These are phyloP conservation scores for Sturnus vulgaris DNA, from an alignment of 2,113 vertebrate species.

Conservation along the genomic window DNA sequence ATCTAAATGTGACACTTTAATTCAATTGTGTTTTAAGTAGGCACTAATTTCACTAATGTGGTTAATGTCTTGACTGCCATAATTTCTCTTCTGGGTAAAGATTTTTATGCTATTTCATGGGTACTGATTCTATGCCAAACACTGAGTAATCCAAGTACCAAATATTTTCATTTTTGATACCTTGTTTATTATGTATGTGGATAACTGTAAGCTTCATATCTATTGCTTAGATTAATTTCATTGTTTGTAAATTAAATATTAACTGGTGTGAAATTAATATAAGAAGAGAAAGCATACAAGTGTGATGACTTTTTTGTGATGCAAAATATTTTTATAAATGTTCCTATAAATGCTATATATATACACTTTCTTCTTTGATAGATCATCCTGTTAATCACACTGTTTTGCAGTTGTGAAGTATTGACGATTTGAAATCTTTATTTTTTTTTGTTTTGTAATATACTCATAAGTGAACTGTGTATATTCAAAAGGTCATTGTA, in stretches of 20 bases:
- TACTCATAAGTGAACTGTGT: background rate
- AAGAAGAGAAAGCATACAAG: background rate
- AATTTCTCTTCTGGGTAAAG: background rate
- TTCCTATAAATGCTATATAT: background rate
- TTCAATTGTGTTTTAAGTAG: background rate
- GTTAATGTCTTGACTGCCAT: background rate
- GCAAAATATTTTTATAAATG: background rate
- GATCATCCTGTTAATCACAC: background rate
- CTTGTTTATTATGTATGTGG: background rate
- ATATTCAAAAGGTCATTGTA: background rate
- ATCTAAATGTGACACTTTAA: background rate
- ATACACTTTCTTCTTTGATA: background rate
- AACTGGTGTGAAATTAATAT: background rate
- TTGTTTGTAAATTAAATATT: background rate
- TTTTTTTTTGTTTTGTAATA: background rate
- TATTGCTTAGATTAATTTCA: background rate
- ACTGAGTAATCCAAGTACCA: background rate
- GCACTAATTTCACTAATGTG: background rate
- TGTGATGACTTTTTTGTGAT: background rate
- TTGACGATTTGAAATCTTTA: background rate
- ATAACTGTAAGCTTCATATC: background rate
- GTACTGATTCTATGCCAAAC: background rate
- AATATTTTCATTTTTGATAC: background rate
- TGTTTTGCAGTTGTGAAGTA: background rate
- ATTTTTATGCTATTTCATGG: background rate